Conservation (phyloP, 2,797 vertebrate genomes). For the Alauda arvensis region DNA sequence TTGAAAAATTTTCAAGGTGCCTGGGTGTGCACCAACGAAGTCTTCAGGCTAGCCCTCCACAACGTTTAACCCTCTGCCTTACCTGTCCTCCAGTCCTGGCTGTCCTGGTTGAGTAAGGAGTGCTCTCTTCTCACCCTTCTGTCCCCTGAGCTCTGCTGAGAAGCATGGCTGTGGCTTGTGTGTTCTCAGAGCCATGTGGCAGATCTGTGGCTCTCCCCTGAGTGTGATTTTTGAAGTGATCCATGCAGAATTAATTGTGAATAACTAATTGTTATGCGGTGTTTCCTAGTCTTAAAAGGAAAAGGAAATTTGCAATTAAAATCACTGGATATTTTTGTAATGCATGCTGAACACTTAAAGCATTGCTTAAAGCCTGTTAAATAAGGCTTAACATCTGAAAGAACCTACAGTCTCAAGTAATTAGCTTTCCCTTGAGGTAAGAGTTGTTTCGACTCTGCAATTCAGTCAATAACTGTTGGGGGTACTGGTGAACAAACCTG, state of each 20-base stretch:
- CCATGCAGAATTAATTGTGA: not conserved
- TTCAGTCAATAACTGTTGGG: not conserved
- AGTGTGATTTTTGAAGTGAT: not conserved
- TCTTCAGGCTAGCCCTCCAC: conserved; percentile 81
- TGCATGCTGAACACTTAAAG: conserved; percentile 12
- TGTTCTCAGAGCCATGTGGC: not conserved
- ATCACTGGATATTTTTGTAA: not conserved
- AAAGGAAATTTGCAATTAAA: conserved; percentile 17
- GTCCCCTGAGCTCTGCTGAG: not conserved
- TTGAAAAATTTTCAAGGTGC: conserved; percentile 75
- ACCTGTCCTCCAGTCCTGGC: conserved; percentile 41
- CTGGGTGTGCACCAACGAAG: conserved; percentile 79
- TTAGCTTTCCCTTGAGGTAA: not conserved
- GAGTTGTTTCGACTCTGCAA: not conserved
- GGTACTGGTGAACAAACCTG: not conserved
- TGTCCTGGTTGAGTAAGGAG: conserved; percentile 68
- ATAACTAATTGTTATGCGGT: not conserved
- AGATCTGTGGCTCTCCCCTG: not conserved
- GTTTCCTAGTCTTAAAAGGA: not conserved
- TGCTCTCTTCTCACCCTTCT: conserved; percentile 3
- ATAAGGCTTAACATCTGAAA: not conserved
- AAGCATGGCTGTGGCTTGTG: conserved; percentile 43
- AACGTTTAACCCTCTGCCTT: conserved; percentile 67
- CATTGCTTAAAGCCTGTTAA: not conserved
- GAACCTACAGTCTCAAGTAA: not conserved